Evolutionary conservation across 2,888 invertebrate genomes (phyloP).

Genomic region (Nymphalis urticae): DNA sequence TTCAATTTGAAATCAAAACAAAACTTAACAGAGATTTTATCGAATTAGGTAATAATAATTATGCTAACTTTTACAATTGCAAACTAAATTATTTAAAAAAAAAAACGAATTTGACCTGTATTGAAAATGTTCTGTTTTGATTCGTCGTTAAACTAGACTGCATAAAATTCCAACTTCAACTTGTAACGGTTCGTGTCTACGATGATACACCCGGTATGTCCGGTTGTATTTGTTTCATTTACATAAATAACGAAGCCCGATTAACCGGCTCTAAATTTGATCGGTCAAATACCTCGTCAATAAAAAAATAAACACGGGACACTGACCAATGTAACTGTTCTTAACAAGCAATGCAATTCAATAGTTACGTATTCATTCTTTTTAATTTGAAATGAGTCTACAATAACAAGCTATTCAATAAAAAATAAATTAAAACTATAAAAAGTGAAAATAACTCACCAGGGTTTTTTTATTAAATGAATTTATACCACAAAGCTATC

Average conservation of each 20-base stretch:
- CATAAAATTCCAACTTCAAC: slow-evolving; percentile 22
- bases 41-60: no score
- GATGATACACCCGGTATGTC: slow-evolving; percentile 29
- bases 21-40: no score
- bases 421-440: neutral
- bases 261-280: slow-evolving; percentile 39
- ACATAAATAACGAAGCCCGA: slow-evolving; percentile 35
- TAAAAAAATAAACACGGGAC: slow-evolving; percentile 36
- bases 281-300: slow-evolving; percentile 49
- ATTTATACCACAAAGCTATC: no score
- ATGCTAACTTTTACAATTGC: no score
- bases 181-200: slow-evolving; percentile 31
- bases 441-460: no score
- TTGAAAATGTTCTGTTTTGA: slow-evolving; percentile 9
- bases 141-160: slow-evolving; percentile 12
- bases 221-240: slow-evolving; percentile 37
- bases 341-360: slow-evolving; percentile 17
- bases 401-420: neutral
- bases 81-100: neutral
- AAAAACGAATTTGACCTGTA: neutral
- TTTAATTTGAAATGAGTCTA: neutral
- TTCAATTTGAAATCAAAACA: no score
- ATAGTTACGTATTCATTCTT: slow-evolving; percentile 7
- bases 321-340: slow-evolving; percentile 35
- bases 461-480: no score